Evolutionary conservation across 2,888 invertebrate species (phyloP).

Genomic region (Parelbella ahira): DNA sequence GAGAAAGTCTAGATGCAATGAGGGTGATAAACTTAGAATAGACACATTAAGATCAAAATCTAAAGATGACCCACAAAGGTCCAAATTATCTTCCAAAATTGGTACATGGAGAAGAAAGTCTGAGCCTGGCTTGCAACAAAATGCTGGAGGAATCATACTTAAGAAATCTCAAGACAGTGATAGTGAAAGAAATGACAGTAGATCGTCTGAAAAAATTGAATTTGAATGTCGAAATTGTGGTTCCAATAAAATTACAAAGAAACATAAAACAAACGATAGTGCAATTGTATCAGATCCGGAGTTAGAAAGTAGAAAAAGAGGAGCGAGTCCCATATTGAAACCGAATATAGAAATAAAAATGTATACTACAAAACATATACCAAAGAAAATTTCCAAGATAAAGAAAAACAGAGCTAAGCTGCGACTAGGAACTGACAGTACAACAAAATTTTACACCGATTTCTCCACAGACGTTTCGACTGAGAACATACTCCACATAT

Average conservation of each 20-base stretch:
- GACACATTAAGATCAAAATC: constrained; percentile 76
- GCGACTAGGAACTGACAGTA: constrained; percentile 69
- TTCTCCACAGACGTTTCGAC: constrained; percentile 82
- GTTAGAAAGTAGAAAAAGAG: constrained; percentile 51
- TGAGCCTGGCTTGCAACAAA: constrained; percentile 83
- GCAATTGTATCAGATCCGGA: constrained; percentile 60
- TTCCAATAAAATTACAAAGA: constrained; percentile 64
- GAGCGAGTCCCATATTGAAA: constrained; percentile 38
- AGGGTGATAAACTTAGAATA: constrained; percentile 51
- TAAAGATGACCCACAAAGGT: constrained; percentile 73
- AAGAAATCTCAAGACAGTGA: constrained; percentile 65
- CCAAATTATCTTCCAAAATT: constrained; percentile 75
- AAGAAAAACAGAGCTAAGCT: constrained; percentile 83
- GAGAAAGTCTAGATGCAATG: constrained; percentile 62
- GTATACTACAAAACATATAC: constrained; percentile 85
- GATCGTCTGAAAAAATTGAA: constrained; percentile 67
- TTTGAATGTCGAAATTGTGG: constrained; percentile 73
- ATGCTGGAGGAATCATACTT: constrained; percentile 47
- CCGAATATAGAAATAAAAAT: constrained; percentile 78
- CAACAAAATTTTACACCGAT: constrained; percentile 85
- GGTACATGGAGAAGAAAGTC: constrained; percentile 86
- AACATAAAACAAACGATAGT: constrained; percentile 48
- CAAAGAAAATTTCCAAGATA: constrained; percentile 85
- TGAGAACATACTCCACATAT: constrained; percentile 81
- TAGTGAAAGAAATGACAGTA: constrained; percentile 51